These are phyloP conservation scores for Hylyphantes graminicola DNA, from an alignment of 1,140 invertebrate species.

Conservation along the genomic window DNA sequence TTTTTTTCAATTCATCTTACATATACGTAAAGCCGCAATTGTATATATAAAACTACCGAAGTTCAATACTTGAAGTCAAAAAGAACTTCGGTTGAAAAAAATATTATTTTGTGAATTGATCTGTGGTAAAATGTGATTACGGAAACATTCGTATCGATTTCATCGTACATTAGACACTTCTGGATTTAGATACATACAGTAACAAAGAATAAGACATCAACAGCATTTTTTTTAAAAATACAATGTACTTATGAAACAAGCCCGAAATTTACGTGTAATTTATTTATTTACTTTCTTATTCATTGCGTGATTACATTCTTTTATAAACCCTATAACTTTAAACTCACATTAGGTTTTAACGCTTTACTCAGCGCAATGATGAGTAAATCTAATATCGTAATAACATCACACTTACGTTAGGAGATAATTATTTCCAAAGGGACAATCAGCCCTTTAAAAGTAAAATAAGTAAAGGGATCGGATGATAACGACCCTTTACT, in stretches of 20 bases:
- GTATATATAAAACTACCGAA: too few relatives aligned
- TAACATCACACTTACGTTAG: slow-evolving; percentile 4
- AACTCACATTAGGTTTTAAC: neutral
- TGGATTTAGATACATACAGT: too few relatives aligned
- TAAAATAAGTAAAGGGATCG: neutral
- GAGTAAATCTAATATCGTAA: slow-evolving; percentile 5
- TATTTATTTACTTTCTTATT: too few relatives aligned
- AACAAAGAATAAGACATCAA: too few relatives aligned
- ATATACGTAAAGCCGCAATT: too few relatives aligned
- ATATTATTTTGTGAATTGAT: too few relatives aligned
- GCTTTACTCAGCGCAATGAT: neutral
- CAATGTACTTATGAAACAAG: neutral
- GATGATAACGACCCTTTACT: slow-evolving; percentile 6
- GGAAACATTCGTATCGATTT: too few relatives aligned
- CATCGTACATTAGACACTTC: too few relatives aligned
- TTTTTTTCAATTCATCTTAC: too few relatives aligned
- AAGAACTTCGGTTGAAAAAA: too few relatives aligned
- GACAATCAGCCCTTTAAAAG: neutral
- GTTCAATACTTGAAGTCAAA: too few relatives aligned
- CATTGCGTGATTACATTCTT: neutral
- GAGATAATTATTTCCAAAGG: slow-evolving; percentile 21
- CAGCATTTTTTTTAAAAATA: neutral
- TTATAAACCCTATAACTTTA: neutral
- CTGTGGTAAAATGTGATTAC: too few relatives aligned
- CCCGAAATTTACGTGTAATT: neutral